Conservation (phyloP, 2,113 vertebrate species). For the Odocoileus virginianus region DNA sequence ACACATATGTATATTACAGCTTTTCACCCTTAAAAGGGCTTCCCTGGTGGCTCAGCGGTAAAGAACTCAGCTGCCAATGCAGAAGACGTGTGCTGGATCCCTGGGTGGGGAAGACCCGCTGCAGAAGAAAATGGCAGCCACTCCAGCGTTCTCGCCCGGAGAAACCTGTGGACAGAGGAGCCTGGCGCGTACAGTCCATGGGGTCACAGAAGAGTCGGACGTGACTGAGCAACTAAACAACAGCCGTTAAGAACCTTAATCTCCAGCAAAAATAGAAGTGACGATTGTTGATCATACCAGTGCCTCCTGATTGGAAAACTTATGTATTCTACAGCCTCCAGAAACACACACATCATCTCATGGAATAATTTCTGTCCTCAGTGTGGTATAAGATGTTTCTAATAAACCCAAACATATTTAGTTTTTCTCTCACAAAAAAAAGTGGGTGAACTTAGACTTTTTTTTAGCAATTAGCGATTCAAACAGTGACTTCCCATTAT, state of each 20-base stretch:
- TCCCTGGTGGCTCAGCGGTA: neutral
- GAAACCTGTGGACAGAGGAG: neutral
- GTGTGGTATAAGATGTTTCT: neutral
- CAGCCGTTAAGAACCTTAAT: neutral
- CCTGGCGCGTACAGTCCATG: neutral
- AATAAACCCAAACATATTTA: neutral
- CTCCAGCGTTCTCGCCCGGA: neutral
- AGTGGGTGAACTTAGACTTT: neutral
- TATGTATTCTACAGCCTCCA: neutral
- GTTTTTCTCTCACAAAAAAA: neutral
- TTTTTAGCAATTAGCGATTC: neutral
- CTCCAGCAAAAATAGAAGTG: neutral
- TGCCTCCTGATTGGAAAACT: neutral
- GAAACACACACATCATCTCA: neutral
- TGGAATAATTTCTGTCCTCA: neutral
- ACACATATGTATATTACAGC: neutral
- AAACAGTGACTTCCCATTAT: neutral
- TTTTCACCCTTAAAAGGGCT: neutral
- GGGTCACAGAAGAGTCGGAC: neutral
- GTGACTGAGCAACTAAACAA: neutral
- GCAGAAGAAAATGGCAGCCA: neutral
- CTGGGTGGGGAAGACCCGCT: neutral
- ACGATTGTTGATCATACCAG: neutral
- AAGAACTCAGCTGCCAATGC: neutral
- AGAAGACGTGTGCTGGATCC: neutral